Evolutionary conservation across 2,113 vertebrate species (phyloP).

Genomic region (Paramisgurnus dabryanus): DNA sequence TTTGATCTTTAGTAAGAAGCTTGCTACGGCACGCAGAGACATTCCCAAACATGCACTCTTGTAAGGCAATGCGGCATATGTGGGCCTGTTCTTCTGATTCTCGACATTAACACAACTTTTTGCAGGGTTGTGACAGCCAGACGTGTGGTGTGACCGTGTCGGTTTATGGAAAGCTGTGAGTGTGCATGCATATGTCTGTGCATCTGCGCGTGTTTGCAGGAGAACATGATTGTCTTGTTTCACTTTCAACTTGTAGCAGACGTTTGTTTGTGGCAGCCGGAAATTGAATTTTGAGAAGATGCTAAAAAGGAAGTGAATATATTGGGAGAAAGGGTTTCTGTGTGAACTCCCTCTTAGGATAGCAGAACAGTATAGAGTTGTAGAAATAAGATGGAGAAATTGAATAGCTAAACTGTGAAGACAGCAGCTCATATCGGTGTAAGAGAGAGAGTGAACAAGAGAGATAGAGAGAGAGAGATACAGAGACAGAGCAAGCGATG

Average conservation of each 20-base stretch:
- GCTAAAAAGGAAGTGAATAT: neutral
- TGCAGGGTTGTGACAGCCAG: slow-evolving; percentile 29
- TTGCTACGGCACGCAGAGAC: neutral
- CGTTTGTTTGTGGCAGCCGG: neutral
- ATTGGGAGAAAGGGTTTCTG: neutral
- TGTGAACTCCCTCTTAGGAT: neutral
- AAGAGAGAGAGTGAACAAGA: neutral
- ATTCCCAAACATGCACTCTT: neutral
- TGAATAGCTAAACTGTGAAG: slow-evolving; percentile 1
- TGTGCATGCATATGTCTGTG: slow-evolving; percentile 1
- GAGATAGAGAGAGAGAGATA: neutral
- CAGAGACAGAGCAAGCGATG: neutral
- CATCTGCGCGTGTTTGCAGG: neutral
- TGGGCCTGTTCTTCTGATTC: neutral
- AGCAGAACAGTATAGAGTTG: neutral
- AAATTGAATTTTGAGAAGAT: neutral
- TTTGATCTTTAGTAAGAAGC: neutral
- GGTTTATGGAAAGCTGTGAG: neutral
- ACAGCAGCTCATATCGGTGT: slow-evolving; percentile 3
- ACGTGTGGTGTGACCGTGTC: neutral
- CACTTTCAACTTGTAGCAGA: neutral
- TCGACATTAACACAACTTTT: slow-evolving; percentile 9
- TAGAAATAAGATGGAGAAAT: slow-evolving; percentile 30
- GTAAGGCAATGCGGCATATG: neutral
- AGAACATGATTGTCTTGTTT: neutral